phyloP scores from a whole-genome alignment of 2,888 invertebrate species.

The Bembecia ichneumoniformis region DNA sequence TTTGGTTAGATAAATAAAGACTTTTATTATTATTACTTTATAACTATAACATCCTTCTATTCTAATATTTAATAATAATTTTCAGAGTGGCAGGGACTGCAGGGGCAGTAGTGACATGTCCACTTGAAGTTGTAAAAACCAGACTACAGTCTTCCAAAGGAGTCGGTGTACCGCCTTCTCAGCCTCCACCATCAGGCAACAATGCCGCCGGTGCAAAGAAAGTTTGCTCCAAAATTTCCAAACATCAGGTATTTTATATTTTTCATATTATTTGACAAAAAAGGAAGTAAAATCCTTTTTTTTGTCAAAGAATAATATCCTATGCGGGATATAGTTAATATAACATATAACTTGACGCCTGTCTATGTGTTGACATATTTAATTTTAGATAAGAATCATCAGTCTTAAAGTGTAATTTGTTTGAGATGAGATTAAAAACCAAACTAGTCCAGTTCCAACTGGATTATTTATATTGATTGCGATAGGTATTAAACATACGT shows the following conservation, averaged over 20 bases:
- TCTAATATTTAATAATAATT: conserved; percentile 3
- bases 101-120: conserved; percentile 97
- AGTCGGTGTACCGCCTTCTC: conserved; percentile 61
- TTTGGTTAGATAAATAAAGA: too few relatives aligned
- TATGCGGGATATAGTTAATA: too few relatives aligned
- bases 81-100: conserved; percentile 94
- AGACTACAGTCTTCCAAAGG: conserved; percentile 94
- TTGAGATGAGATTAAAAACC: not conserved
- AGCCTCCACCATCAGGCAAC: conserved; percentile 61
- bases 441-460: not conserved
- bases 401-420: too few relatives aligned
- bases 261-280: not conserved
- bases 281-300: too few relatives aligned
- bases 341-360: too few relatives aligned
- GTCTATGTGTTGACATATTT: too few relatives aligned
- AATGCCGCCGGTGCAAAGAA: conserved; percentile 75
- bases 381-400: too few relatives aligned
- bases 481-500: too few relatives aligned
- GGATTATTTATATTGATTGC: not conserved
- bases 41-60: too few relatives aligned
- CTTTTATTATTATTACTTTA: too few relatives aligned
- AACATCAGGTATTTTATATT: conserved; percentile 75
- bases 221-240: conserved; percentile 81
- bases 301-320: too few relatives aligned
- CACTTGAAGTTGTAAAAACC: conserved; percentile 97